Evolutionary conservation across 2,888 invertebrate species (phyloP).

Genomic region (Leptinotarsa peninsularis): DNA sequence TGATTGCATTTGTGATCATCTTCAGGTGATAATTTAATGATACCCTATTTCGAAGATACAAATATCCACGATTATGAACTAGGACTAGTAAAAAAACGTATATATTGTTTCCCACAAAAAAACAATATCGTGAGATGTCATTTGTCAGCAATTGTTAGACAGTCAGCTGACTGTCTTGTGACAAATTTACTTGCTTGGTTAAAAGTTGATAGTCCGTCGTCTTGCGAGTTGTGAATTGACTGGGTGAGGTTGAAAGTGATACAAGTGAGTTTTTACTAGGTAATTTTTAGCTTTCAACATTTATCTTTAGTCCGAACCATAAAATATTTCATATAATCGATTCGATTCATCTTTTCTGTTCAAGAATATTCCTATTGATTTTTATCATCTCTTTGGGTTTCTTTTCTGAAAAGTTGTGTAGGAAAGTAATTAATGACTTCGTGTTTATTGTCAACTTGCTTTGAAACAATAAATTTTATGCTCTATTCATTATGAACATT

Average conservation of each 20-base stretch:
- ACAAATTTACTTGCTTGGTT: constrained; percentile 51
- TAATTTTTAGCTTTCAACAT: background rate
- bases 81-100: no score
- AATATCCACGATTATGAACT: no score
- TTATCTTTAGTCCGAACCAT: background rate
- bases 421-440: background rate
- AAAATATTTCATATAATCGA: background rate
- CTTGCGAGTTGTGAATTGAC: constrained; percentile 58
- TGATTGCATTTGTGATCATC: no score
- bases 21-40: no score
- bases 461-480: background rate
- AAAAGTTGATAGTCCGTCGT: constrained; percentile 45
- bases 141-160: constrained; percentile 23
- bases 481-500: background rate
- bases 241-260: constrained; percentile 57
- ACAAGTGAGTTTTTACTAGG: constrained; percentile 53
- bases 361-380: constrained; percentile 30
- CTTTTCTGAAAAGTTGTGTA: constrained; percentile 29
- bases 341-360: background rate
- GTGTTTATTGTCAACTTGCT: constrained; percentile 16
- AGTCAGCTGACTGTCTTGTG: constrained; percentile 66
- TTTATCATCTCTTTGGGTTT: constrained; percentile 28
- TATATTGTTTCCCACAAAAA: background rate
- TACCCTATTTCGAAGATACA: no score
- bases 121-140: background rate